phyloP scores from a whole-genome alignment of 2,888 invertebrate species.

The Cerastis rubricosa region DNA sequence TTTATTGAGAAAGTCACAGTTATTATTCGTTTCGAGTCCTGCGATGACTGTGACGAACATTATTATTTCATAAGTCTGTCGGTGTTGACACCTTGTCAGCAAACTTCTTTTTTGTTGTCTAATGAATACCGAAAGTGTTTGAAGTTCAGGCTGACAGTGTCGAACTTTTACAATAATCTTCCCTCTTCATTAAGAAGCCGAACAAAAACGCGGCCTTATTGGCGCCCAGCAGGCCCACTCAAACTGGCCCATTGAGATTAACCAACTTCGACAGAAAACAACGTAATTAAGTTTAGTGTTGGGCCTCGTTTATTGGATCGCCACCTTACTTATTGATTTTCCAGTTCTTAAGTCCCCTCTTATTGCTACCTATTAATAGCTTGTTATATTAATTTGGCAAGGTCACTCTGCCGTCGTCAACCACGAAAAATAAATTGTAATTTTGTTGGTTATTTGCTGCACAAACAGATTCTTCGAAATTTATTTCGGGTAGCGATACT shows the following conservation, averaged over 20 bases:
- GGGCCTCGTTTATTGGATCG: slow-evolving; percentile 75
- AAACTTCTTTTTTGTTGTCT: slow-evolving; percentile 45
- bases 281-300: slow-evolving; percentile 79
- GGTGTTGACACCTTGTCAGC: slow-evolving; percentile 32
- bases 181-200: slow-evolving; percentile 68
- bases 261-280: slow-evolving; percentile 79
- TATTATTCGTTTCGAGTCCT: slow-evolving; percentile 10
- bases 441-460: slow-evolving; percentile 12
- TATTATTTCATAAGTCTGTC: slow-evolving; percentile 15
- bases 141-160: slow-evolving; percentile 65
- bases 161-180: slow-evolving; percentile 79
- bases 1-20: slow-evolving; percentile 18
- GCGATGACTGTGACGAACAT: slow-evolving; percentile 19
- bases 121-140: slow-evolving; percentile 50
- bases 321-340: slow-evolving; percentile 71
- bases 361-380: slow-evolving; percentile 30
- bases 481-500: slow-evolving; percentile 36
- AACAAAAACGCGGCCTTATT: slow-evolving; percentile 74
- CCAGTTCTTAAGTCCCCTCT: slow-evolving; percentile 46
- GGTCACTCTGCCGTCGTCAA: slow-evolving; percentile 2
- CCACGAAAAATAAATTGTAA: slow-evolving; percentile 24
- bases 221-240: slow-evolving; percentile 66
- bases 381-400: slow-evolving; percentile 21
- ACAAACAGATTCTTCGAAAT: slow-evolving; percentile 42
- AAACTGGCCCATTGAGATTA: slow-evolving; percentile 80